Conservation (phyloP, 2,888 invertebrate genomes). For the Abscondita cerata region DNA sequence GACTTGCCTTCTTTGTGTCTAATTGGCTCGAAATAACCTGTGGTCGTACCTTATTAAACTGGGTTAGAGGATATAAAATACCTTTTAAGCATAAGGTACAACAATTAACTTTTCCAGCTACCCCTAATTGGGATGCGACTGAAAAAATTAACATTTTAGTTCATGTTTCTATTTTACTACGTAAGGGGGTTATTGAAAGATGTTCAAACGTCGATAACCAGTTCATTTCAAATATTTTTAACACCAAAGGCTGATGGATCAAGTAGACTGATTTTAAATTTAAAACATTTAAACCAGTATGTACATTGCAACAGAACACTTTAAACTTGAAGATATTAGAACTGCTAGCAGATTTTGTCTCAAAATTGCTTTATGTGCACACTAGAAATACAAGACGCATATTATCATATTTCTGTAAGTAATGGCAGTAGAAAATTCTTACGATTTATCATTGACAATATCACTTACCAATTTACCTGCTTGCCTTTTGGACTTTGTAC, state of each 20-base stretch:
- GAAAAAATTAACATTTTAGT: too few species aligned
- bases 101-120: too few species aligned
- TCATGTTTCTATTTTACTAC: too few species aligned
- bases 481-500: constrained; percentile 42
- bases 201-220: too few species aligned
- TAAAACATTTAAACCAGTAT: constrained; percentile 36
- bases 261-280: constrained; percentile 35
- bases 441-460: not conserved
- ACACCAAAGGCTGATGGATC: constrained; percentile 25
- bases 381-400: constrained; percentile 1
- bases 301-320: constrained; percentile 27
- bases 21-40: too few species aligned
- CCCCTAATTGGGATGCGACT: too few species aligned
- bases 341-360: constrained; percentile 20
- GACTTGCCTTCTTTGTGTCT: too few species aligned
- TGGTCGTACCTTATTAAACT: too few species aligned
- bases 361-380: constrained; percentile 12
- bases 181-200: too few species aligned
- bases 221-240: constrained; percentile 1
- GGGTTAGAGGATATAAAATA: too few species aligned
- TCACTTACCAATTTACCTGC: constrained; percentile 12
- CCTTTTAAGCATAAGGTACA: too few species aligned
- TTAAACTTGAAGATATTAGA: constrained; percentile 37
- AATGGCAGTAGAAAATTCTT: not conserved
- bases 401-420: not conserved